A percentile compares a stretch with the other conserved stretches of the same genome.
Evolutionary conservation across 2,797 vertebrate genomes (phyloP).

Genomic region (Anguilla obscura): DNA sequence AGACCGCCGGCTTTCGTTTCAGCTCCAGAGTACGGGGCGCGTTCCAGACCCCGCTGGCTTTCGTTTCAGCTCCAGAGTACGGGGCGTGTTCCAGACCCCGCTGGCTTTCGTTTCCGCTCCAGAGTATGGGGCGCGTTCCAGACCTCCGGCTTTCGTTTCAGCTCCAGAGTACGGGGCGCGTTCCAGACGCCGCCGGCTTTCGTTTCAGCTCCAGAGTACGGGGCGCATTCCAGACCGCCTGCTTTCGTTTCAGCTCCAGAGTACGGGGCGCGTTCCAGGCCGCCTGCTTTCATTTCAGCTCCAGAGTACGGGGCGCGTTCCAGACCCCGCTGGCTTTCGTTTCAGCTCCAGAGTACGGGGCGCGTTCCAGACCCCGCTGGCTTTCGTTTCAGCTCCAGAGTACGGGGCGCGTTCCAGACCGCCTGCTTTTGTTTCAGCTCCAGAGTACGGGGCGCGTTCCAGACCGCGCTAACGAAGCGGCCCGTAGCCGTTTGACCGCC

Average conservation of each 20-base stretch:
- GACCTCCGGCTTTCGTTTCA: slow-evolving; percentile 35
- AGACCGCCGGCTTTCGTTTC: slow-evolving; percentile 32
- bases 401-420: too few species aligned
- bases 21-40: slow-evolving; percentile 20
- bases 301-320: background rate
- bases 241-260: slow-evolving; percentile 40
- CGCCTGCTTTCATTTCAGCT: slow-evolving; percentile 37
- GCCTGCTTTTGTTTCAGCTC: slow-evolving; percentile 37
- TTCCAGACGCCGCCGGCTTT: background rate
- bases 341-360: slow-evolving; percentile 26
- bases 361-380: background rate
- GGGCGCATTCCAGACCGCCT: too few species aligned
- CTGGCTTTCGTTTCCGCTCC: slow-evolving; percentile 37
- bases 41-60: background rate
- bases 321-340: slow-evolving; percentile 28
- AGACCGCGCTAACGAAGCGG: background rate
- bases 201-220: slow-evolving; percentile 37
- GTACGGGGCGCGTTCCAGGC: background rate
- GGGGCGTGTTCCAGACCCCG: too few species aligned
- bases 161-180: slow-evolving; percentile 2
- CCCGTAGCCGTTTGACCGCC: background rate
- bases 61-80: slow-evolving; percentile 36
- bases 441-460: slow-evolving; percentile 7
- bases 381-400: slow-evolving; percentile 41
- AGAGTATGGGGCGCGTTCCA: background rate